Conservation (phyloP, 35 echinoderm and acorn worm genomes). For the Apostichopus californicus region DNA sequence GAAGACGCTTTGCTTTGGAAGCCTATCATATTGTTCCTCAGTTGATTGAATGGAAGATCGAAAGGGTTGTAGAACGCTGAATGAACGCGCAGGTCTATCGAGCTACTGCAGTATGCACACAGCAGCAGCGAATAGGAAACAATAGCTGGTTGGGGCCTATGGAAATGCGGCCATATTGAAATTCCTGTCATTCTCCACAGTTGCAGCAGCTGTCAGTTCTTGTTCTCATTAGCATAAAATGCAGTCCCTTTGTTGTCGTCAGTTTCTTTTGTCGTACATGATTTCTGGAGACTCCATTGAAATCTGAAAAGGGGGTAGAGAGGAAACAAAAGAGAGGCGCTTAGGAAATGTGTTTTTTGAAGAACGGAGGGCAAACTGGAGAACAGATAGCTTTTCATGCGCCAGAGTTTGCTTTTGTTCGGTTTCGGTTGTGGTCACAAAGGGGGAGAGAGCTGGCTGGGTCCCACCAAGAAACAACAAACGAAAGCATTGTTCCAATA, state of each 20-base stretch:
- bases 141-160: slow-evolving; percentile 43
- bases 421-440: slow-evolving; percentile 44
- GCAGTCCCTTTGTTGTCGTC: slow-evolving; percentile 32
- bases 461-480: slow-evolving; percentile 27
- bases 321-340: slow-evolving; percentile 37
- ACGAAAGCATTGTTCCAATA: slow-evolving; percentile 24
- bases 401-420: not conserved
- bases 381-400: slow-evolving; percentile 13
- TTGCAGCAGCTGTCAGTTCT: slow-evolving; percentile 34
- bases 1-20: slow-evolving; percentile 28
- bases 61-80: slow-evolving; percentile 26
- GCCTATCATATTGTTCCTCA: slow-evolving; percentile 6
- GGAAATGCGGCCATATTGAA: slow-evolving; percentile 50
- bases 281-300: not conserved
- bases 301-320: not conserved
- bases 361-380: not conserved
- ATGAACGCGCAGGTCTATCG: slow-evolving; percentile 18
- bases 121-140: slow-evolving; percentile 42
- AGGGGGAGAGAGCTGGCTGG: not conserved
- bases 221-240: slow-evolving; percentile 57
- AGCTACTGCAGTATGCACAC: slow-evolving; percentile 32
- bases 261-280: slow-evolving; percentile 31
- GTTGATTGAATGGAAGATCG: slow-evolving; percentile 30
- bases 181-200: slow-evolving; percentile 53
- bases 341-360: slow-evolving; percentile 16